Base-by-base conservation (phyloP, 2,888 invertebrate species). In the Brassicogethes aeneus region DNA sequence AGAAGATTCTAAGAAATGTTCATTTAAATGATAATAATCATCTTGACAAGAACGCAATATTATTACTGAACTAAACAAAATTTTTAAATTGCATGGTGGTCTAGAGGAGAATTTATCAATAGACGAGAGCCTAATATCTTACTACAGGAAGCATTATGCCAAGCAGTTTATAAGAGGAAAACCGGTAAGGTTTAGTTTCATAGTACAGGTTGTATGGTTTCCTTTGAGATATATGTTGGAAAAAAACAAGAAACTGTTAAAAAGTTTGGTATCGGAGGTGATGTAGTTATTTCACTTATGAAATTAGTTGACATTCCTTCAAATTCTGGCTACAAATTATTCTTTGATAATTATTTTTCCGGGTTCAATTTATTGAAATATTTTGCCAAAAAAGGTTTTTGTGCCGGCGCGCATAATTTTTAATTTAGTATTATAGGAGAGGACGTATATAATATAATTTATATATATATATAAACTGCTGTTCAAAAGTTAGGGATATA, bases 181-280 rank as follows among this genome's bases (percentile, higher is more conserved):
- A 29, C 46, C 51, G 8, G 45, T 50, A 14, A 29, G 50, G 29
- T 51, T 50, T 44, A 44, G 50, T 15, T 51, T 43, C 36, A 52
- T n/a, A 48, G 39, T 36, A 45, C 32, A 34, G 53, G 49, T 7
- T 56, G 47, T 40, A 44, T 49, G 47, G 12, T 49, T 2, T 23
- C 40, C 37, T 52, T 54, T 33, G 52, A 51, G 3, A 52, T 55
- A 31, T 51, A 53, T 37, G 50, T 44, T 8, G 54, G 50, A 16
- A 54, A 53, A 47, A 17, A 17, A 10, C 13, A 3, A 33, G 35
- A 32, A 12, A 37, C 30, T 13, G 8, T 13, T 33, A 30, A 23
- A 3, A 13, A 17, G 23, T 31, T 41, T 41, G 34, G 36, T 10
- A n/a, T 41, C 16, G 41, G 37, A 29, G 37, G 37, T 23, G 31